Base-by-base conservation (phyloP, 2,113 vertebrate genomes). In the Oriolus oriolus region DNA sequence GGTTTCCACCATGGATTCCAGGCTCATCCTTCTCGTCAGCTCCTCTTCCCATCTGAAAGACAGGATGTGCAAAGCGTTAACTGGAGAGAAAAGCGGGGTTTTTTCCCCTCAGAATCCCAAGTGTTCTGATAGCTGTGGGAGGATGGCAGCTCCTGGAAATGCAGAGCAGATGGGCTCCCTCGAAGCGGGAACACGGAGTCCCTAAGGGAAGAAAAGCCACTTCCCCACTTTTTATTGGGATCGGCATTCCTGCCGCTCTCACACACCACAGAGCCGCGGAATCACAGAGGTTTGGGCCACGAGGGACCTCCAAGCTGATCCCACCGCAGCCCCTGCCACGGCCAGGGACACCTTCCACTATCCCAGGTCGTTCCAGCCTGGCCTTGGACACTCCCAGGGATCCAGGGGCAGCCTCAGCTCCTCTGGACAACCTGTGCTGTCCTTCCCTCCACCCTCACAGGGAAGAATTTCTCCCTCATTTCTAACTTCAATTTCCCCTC, bases 11-110 rank as follows among this genome's bases (percentile, higher is more conserved):
- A 98, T 98, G 6, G 98, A 98, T 95, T 99, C 99, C 97, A 99
- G 97, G 78, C 98, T 98, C 97, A 99, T 96, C 84, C 99, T 97
- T 79, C 98, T 99, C 28, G 98, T 98, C 37, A 99, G 89, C 89
- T 99, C 99, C 93, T 99, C 99, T 56, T 99, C 98, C 99, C 99
- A 99, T 89, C 99, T 99, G 98, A 74, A 98, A 98, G 86, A 98
- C 93, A 96, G 97, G 84, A 90, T 44, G 70, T 42, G 59, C n/a
- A n/a, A 84, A 77, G 28, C 3, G 89, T 95, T 84, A 97, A 97
- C 39, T 42, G 23, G 2, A 20, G 26, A 69, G 33, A 73, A 57
- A 77, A 84, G 16, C 1, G 3, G 0, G 3, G 0, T 16, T 30
- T 66, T 47, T 35, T 1, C 2, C 13, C 10, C 21, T 6, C 10